phyloP scores from a whole-genome alignment of 53 echinoderm and acorn worm species.

The Echinarachnius parma region DNA sequence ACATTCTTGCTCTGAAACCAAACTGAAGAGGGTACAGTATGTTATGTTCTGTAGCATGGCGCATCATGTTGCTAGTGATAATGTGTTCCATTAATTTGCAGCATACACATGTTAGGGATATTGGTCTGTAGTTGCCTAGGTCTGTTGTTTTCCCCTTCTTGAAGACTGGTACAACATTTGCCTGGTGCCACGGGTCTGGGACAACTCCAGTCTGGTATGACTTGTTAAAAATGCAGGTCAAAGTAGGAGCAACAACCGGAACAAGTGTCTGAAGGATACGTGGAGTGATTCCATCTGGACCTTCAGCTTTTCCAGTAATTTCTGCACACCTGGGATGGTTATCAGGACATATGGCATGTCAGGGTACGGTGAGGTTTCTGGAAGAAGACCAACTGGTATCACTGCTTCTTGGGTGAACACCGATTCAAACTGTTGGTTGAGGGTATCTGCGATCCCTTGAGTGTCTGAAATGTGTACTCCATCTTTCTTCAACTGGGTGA shows the following conservation, averaged over 20 bases:
- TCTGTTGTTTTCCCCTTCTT: slow-evolving; percentile 6
- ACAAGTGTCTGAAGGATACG: slow-evolving; percentile 2
- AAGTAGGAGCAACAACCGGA: slow-evolving; percentile 2
- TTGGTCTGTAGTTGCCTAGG: slow-evolving; percentile 11
- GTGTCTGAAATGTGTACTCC: not conserved
- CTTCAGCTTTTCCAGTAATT: slow-evolving; percentile 16
- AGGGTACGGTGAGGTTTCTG: slow-evolving; percentile 25
- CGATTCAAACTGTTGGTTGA: not conserved
- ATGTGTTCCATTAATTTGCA: slow-evolving; percentile 24
- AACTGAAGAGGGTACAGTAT: slow-evolving; percentile 1
- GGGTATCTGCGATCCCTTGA: not conserved
- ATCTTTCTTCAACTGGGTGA: slow-evolving; percentile 4
- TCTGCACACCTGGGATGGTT: slow-evolving; percentile 14
- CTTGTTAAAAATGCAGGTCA: slow-evolving; percentile 22
- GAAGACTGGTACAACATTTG: slow-evolving; percentile 21
- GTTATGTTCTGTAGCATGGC: slow-evolving; percentile 3
- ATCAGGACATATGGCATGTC: slow-evolving; percentile 18
- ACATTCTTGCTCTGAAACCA: slow-evolving; percentile 26
- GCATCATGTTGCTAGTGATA: slow-evolving; percentile 6
- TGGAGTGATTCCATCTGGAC: slow-evolving; percentile 15
- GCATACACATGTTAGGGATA: slow-evolving; percentile 24
- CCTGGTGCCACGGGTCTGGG: slow-evolving; percentile 17
- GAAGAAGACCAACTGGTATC: slow-evolving; percentile 2
- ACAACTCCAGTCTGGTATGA: slow-evolving; percentile 15
- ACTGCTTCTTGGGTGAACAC: slow-evolving; percentile 6